Percentiles rank a stretch among this genome's conserved stretches.
Conservation (phyloP, 1,140 invertebrate genomes). For the Ylistrum balloti region DNA sequence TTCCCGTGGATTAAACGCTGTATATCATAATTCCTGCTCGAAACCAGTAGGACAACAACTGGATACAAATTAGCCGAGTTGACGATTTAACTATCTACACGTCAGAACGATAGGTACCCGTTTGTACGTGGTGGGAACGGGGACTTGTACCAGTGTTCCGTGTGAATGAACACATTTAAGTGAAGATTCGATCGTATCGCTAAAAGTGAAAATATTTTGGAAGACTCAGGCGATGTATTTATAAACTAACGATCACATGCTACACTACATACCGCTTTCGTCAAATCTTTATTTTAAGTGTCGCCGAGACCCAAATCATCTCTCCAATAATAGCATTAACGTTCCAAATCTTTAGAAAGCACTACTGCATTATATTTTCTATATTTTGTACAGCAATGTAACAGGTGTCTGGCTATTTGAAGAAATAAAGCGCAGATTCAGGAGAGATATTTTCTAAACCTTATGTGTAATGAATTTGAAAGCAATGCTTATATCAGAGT, state of each 20-base stretch:
- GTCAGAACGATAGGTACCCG: neutral
- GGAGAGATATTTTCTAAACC: too few relatives aligned
- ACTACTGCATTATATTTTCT: too few relatives aligned
- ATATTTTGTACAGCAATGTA: too few relatives aligned
- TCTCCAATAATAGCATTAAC: too few relatives aligned
- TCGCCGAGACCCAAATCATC: too few relatives aligned
- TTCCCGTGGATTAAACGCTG: neutral
- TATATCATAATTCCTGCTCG: neutral
- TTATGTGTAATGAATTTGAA: too few relatives aligned
- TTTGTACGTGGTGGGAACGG: neutral
- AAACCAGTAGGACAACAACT: neutral
- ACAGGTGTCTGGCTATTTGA: too few relatives aligned
- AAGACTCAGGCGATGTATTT: too few relatives aligned
- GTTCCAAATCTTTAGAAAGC: too few relatives aligned
- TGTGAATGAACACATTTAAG: slow-evolving; percentile 31
- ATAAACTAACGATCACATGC: neutral
- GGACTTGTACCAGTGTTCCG: neutral
- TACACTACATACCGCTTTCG: neutral
- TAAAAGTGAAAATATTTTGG: slow-evolving; percentile 5
- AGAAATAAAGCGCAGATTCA: too few relatives aligned
- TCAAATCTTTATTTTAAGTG: too few relatives aligned
- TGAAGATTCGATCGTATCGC: slow-evolving; percentile 7
- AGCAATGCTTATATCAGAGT: too few relatives aligned
- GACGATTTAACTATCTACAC: neutral
- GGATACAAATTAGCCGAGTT: neutral